Percentiles rank a stretch among this genome's conserved stretches.
Evolutionary conservation across 2,113 vertebrate species (phyloP).

Genomic region (Leucoraja erinaceus): DNA sequence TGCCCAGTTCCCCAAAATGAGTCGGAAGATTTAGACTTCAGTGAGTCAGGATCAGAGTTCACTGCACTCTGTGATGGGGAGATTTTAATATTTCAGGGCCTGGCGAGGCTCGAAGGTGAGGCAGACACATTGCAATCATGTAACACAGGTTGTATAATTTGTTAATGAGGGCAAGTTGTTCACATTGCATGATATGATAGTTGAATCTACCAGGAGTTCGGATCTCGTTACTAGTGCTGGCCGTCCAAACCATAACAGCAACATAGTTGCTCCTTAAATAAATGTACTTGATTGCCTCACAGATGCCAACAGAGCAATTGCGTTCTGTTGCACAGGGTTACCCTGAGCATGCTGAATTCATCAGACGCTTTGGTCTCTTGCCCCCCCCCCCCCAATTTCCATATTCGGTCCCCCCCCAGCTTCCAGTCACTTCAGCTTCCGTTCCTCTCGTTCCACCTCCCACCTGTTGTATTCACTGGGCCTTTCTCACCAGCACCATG

Average conservation of each 20-base stretch:
- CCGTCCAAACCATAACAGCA: background rate
- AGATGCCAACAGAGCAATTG: too few species aligned
- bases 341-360: too few species aligned
- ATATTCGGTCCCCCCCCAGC: too few species aligned
- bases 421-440: background rate
- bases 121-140: background rate
- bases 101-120: too few species aligned
- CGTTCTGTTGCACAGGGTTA: too few species aligned
- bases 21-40: background rate
- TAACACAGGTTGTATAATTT: background rate
- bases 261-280: too few species aligned
- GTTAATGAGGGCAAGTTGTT: conserved; percentile 7
- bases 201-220: background rate
- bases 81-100: background rate
- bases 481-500: too few species aligned
- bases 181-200: background rate
- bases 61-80: background rate
- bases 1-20: background rate
- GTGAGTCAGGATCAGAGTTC: background rate
- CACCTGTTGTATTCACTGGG: too few species aligned
- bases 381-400: too few species aligned
- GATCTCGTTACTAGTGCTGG: background rate
- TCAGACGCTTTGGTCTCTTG: too few species aligned
- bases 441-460: background rate
- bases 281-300: too few species aligned